Base-by-base conservation (phyloP, 2,797 vertebrate genomes). In the Pipistrellus nathusii region DNA sequence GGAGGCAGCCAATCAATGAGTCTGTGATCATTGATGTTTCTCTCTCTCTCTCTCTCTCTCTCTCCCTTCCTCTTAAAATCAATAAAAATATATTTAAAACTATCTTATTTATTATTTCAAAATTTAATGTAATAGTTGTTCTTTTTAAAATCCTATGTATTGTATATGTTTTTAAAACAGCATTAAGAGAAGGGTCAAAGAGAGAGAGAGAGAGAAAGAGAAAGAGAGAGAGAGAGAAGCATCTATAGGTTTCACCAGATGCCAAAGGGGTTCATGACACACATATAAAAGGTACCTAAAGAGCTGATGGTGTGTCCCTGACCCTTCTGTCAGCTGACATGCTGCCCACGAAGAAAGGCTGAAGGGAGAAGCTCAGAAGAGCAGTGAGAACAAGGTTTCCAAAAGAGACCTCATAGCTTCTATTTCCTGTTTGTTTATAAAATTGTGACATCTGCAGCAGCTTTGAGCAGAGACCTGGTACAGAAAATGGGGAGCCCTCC, bases 121-220 rank as follows among this genome's bases (percentile, higher is more conserved):
- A 59, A 64, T 30, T 85, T 38, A 30, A 57, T 84, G 44, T 80
- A 85, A 76, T n/a, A 69, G 18, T 73, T 82, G 11, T 66, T 27
- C 62, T 51, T 94, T 68, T 41, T 68, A 64, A 92, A 64, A n/a
- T 83, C 41, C 48, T 81, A 55, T 15, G 18, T 69, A 64, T 41
- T 77, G 68, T 51, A 44, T 68, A 38, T 11, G 35, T 85, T 95
- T 95, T 88, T 73, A 93, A 95, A 81, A 80, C 21, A 46, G 69
- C 41, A 51, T 82, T 76, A 38, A 71, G 68, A 93, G 68, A 78
- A 91, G 23, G 18, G 13, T 27, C 44, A 44, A 27, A 17, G 8
- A 55, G 8, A 20, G 8, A 48, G 3, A 48, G 46, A 48, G 48
- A 71, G 68, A 93, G 68, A 78, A 91, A n/a, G n/a, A n/a, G n/a